Evolutionary conservation across 2,888 invertebrate species (phyloP).

Genomic region (Nezara viridula): DNA sequence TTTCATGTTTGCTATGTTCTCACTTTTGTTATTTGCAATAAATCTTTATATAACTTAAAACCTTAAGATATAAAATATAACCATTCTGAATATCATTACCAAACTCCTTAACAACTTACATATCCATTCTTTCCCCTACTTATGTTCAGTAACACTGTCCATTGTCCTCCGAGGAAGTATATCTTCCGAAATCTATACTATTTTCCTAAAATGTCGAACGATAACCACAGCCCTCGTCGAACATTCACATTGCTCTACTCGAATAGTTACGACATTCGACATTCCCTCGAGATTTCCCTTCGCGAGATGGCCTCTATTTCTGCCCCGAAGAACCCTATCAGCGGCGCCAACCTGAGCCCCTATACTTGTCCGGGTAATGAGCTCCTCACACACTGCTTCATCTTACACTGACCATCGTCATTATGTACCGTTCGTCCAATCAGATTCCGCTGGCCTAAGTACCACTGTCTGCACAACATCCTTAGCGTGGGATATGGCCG

Average conservation of each 20-base stretch:
- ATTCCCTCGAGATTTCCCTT: background rate
- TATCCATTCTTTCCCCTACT: background rate
- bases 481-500: conserved; percentile 1
- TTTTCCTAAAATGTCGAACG: background rate
- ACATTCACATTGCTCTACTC: background rate
- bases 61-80: no score
- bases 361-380: conserved; percentile 32
- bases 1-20: no score
- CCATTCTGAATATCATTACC: no score
- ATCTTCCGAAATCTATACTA: background rate
- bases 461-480: background rate
- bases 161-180: background rate
- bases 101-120: no score
- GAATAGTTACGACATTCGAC: background rate
- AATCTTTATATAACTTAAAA: no score
- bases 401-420: conserved; percentile 16
- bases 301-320: background rate
- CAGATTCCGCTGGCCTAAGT: background rate
- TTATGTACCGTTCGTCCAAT: conserved; percentile 20
- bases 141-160: background rate
- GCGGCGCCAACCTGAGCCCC: background rate
- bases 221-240: background rate
- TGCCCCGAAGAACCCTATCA: background rate
- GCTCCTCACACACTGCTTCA: conserved; percentile 9
- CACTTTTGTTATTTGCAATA: no score